Base-by-base conservation (phyloP, 2,113 vertebrate species). In the Misgurnus mizolepis region DNA sequence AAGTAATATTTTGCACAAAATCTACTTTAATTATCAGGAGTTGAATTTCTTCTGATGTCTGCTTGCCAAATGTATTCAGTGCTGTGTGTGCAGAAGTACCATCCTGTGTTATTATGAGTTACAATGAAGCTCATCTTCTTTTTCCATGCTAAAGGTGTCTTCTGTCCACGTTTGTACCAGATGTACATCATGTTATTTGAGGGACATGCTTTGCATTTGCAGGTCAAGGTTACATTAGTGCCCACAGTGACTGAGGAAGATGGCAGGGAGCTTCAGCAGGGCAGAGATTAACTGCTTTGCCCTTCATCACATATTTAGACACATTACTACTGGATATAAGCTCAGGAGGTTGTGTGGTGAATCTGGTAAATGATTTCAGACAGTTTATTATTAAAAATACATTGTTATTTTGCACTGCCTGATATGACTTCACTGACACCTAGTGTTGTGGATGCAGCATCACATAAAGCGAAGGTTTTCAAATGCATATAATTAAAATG, bases 231-330 rank as follows among this genome's bases (percentile, higher is more conserved):
- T 40, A 75, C 72, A 62, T 75, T 62, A 17, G 58, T 62, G 5
- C 14, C 72, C 45, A 11, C 6, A 62, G 56, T 17, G 4, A 75
- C 43, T 34, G 58, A 62, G 47, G 58, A 41, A 34, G 58, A 75
- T 75, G 4, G 6, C 73, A 76, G 56, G 73, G 73, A 12, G 56
- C 73, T 76, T 76, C 73, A 64, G 73, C 58, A 64, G 73, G 49
- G 22, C 73, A 76, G 22, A 2, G 4, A 64, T n/a, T 39, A 0
- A 76, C 73, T 76, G 73, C 17, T 6, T 7, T 34, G 0, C 7
- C 0, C 18, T 64, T 60, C 14, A n/a, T 64, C 43, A 64, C 58
- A 5, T 10, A 9, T 4, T 17, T 9, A 1, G 27, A 11, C 22
- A 10, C 7, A 47, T 7, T 22, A 7, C 12, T 41, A 34, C 27